Base-by-base conservation (phyloP, 2,888 invertebrate genomes). In the Philaethria dido region DNA sequence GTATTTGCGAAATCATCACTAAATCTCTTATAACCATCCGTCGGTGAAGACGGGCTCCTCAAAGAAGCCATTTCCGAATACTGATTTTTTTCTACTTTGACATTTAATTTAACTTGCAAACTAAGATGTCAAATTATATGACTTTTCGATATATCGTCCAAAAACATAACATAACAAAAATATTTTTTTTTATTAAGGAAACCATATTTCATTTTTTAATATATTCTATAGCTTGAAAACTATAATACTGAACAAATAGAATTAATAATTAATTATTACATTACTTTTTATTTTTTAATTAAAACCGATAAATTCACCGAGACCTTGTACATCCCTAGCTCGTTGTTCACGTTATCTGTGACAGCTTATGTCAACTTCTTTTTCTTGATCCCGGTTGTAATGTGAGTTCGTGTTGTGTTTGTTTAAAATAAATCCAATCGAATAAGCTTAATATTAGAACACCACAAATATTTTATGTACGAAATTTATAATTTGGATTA, bases 1-100 rank as follows among this genome's bases (percentile, higher is more conserved):
- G 85, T 81, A 80, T 90, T 90, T 81, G 90, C 90, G 82, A 92
- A 89, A 86, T 94, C 94, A 86, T 94, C 94, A 86, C 93, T 93
- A 81, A 95, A 94, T 81, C 94, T 91, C 88, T 94, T 94, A 84
- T 94, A 94, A 69, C 94, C 94, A 81, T 94, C 94, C 79, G 94
- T 92, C 82, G 92, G 92, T 80, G 94, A 92, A 80, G 94, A 93
- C 85, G 93, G 92, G 87, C 93, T 93, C 80, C 93, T 85, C 82
- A 91, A 76, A 77, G 93, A 89, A 90, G 93, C 93, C 93, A 93
- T 93, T 89, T 88, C 89, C 86, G 75, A 74, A 79, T 71, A 92
- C 90, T 91, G 82, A 84, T 76, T 75, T 79, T 80, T 80, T 55
- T 68, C 66, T 64, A 50, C 33, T 47, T 72, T 64, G 62, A 61